These are phyloP conservation scores for Bungarus multicinctus DNA, from an alignment of 2,113 vertebrate species.

Conservation along the genomic window DNA sequence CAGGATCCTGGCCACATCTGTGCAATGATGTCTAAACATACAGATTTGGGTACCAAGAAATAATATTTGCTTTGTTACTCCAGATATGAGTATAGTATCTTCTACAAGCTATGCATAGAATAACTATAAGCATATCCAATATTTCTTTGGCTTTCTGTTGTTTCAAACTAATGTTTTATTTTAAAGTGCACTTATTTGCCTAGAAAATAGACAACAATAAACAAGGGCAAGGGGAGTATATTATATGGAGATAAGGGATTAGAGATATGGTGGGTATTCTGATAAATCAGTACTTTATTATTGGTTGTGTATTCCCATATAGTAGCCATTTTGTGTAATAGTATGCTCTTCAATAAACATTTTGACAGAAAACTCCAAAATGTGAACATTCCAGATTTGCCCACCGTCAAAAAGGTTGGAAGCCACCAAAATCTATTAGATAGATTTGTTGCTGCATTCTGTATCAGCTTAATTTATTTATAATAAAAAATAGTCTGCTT, in stretches of 20 bases:
- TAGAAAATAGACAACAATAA: neutral
- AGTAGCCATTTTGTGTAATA: neutral
- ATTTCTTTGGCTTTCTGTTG: neutral
- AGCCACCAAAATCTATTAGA: neutral
- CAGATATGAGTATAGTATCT: neutral
- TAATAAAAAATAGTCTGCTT: neutral
- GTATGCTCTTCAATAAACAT: neutral
- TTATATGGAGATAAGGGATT: neutral
- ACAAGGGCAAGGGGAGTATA: neutral
- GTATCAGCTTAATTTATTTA: neutral
- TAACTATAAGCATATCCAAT: neutral
- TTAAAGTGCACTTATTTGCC: neutral
- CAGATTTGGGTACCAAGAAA: neutral
- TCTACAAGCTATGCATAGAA: neutral
- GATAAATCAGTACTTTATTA: neutral
- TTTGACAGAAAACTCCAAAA: neutral
- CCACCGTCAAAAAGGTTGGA: neutral
- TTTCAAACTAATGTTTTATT: neutral
- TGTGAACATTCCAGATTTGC: neutral
- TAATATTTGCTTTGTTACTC: neutral
- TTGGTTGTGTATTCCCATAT: neutral
- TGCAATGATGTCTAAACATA: neutral
- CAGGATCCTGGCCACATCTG: neutral
- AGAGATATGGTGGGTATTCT: neutral
- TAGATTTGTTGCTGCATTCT: neutral